These are phyloP conservation scores for Cryptus armator DNA, from an alignment of 2,888 invertebrate species.

Conservation along the genomic window DNA sequence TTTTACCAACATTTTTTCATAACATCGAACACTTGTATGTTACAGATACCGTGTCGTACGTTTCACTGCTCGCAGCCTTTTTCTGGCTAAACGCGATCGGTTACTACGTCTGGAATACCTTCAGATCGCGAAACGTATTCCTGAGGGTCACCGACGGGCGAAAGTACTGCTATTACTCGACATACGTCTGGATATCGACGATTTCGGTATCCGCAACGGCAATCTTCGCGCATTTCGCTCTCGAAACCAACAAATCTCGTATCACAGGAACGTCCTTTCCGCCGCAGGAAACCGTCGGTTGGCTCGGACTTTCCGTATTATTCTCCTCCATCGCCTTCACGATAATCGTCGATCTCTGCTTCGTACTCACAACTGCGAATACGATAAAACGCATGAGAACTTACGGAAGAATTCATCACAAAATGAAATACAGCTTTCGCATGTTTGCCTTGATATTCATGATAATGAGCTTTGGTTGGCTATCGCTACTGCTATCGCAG, in stretches of 20 bases:
- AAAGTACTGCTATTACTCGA: slow-evolving; percentile 95
- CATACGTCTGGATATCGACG: slow-evolving; percentile 92
- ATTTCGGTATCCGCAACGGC: slow-evolving; percentile 90
- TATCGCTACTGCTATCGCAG: slow-evolving; percentile 92
- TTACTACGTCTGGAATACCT: slow-evolving; percentile 95
- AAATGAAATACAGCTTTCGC: slow-evolving; percentile 93
- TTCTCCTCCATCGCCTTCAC: slow-evolving; percentile 94
- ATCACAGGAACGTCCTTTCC: slow-evolving; percentile 81
- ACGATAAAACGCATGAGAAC: slow-evolving; percentile 93
- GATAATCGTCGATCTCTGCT: slow-evolving; percentile 92
- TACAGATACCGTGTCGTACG: slow-evolving; percentile 92
- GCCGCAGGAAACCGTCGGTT: slow-evolving; percentile 92
- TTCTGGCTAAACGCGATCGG: slow-evolving; percentile 95
- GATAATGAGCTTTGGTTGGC: slow-evolving; percentile 92
- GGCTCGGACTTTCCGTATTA: slow-evolving; percentile 93
- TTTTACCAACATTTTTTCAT: neutral
- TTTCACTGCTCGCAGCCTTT: slow-evolving; percentile 92
- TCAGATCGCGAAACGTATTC: slow-evolving; percentile 94
- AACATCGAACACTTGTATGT: slow-evolving; percentile 74
- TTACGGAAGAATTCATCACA: slow-evolving; percentile 94
- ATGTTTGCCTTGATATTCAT: slow-evolving; percentile 91
- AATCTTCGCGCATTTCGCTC: slow-evolving; percentile 92
- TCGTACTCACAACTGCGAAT: slow-evolving; percentile 92
- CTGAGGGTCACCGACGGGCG: slow-evolving; percentile 93
- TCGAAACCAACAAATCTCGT: slow-evolving; percentile 89